Base-by-base conservation (phyloP, 2,888 invertebrate species). In the Trissolcus japonicus region DNA sequence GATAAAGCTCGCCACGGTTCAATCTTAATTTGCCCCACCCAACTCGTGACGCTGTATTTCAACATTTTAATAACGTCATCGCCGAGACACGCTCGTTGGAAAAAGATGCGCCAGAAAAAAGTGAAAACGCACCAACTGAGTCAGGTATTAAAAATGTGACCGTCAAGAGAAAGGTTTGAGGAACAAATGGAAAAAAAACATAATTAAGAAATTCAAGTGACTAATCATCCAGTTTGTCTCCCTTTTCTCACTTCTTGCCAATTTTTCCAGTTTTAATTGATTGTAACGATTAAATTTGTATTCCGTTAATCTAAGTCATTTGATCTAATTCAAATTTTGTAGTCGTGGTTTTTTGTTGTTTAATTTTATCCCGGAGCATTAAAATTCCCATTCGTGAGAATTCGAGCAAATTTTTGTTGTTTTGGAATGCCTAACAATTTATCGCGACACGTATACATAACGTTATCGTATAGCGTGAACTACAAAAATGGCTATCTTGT, bases 51-150 rank as follows among this genome's bases (percentile, higher is more conserved):
- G 62, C 48, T 29, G 54, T 65, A 62, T 62, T 66, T 74, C 46
- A 74, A 78, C 50, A 74, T 74, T 65, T 78, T 61, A 78, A 78
- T 78, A 78, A 73, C 62, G 67, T 48, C 57, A 61, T 54, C 61
- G 46, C 17, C 48, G 16, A 11, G 48, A 50, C 55, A 51, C 17
- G 46, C 46, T 40, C 25, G 48, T 11, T 21, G 46, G 59, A 25
- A 56, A 72, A 65, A 29, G 35, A 11, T 35, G 35, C n/a, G 0
- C 29, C 13, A 13, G 14, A 43, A 48, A 67, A 74, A 67, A 61
- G 61, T 74, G 67, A 67, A 67, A 67, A 53, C 17, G 4, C 29
- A n/a, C 6, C 6, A 11, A 40, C 17, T 72, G 63, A 72, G 6
- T 72, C 65, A 72, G 14, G 6, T 6, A 0, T 25, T 21, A 65